Evolutionary conservation across 2,113 vertebrate genomes (phyloP), one percentile per base, ranked within the genome.

Genomic region (Macquaria australasica): DNA sequence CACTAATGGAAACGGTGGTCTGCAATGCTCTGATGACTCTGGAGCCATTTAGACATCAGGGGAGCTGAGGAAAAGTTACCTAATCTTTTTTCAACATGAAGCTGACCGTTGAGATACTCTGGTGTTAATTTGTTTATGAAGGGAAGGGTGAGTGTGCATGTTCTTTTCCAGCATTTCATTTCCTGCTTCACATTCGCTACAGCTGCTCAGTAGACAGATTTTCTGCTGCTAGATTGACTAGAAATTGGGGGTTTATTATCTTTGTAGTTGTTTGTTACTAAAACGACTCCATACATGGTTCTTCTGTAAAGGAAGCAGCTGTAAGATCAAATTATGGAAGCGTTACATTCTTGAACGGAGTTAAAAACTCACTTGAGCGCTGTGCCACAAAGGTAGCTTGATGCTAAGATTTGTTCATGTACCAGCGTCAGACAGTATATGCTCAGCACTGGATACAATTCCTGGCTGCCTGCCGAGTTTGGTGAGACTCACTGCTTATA

Each of bases 91-190:
- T 76, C 45, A 73, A 41, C 67, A 39, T 16, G 66, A 73, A 37
- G 37, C 50, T 14, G 41, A 37, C 18, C n/a, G 8, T 31, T 41
- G 48, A 77, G 72, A 84, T 73, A 43, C 60, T 25, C 8, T 2
- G 63, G 71, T 79, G 11, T 66, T 87, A 60, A 81, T 73, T 2
- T 79, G 4, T 56, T 78, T 63, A 67, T 74, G 62, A 43, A 76
- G n/a, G 66, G 59, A 68, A 63, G 75, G n/a, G n/a, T 6, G 80
- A 83, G 34, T 4, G 12, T 51, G 50, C 55, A 50, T 5, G 34
- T 18, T 31, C 20, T 55, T 37, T 34, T 43, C 55, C 45, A 87
- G 45, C 21, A 16, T 43, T 74, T 85, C 8, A 64, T 53, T 2
- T 12, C 34, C 23, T 10, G 53, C 6, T 48, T 60, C 56, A 68